Conservation (phyloP, 2,888 invertebrate genomes). For the Pherbina coryleti region DNA sequence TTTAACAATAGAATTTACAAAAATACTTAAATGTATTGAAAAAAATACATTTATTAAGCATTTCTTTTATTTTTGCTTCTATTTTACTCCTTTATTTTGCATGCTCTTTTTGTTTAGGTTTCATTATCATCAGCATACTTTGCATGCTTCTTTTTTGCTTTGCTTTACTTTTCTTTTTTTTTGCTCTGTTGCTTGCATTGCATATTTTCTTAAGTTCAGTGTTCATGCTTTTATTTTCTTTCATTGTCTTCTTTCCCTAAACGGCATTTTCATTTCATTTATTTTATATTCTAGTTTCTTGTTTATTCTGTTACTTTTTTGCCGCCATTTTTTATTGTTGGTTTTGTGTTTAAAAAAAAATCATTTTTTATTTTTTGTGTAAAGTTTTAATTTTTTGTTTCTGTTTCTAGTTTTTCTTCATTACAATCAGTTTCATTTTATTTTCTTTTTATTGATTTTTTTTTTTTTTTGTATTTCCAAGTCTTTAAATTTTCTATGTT, state of each 20-base stretch:
- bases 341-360: not conserved
- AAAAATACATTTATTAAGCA: constrained; percentile 49
- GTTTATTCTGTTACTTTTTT: not conserved
- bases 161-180: constrained; percentile 11
- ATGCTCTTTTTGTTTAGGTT: constrained; percentile 40
- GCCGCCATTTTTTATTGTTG: not conserved
- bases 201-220: not conserved
- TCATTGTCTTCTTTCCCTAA: constrained; percentile 3
- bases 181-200: not conserved
- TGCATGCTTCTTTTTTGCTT: constrained; percentile 28
- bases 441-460: not conserved
- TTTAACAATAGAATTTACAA: constrained; percentile 52
- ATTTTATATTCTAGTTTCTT: not conserved
- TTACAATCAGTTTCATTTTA: not conserved
- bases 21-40: constrained; percentile 49
- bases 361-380: not conserved
- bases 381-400: not conserved
- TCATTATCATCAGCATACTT: constrained; percentile 43
- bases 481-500: constrained; percentile 42
- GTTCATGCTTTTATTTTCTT: not conserved
- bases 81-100: constrained; percentile 32
- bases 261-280: not conserved
- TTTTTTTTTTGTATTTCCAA: constrained; percentile 22
- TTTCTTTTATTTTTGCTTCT: constrained; percentile 27
- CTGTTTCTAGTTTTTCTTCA: not conserved